Evolutionary conservation across 1,140 invertebrate species (phyloP).

Genomic region (Drosophila azteca): DNA sequence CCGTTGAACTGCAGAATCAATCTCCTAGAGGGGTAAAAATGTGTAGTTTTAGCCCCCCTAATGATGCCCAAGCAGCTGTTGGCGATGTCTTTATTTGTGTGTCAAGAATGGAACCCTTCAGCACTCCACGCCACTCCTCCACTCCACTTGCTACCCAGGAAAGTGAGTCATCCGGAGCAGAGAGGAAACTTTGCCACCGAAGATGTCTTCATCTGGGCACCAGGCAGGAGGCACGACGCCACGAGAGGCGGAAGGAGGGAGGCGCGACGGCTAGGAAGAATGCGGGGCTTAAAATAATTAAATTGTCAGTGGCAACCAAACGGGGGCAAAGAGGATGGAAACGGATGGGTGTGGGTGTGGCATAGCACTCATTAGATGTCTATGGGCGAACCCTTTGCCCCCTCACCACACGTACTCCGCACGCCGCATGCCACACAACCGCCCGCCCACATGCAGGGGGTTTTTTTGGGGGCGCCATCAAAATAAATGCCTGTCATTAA

Average conservation of each 20-base stretch:
- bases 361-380: conserved; percentile 55
- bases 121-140: background rate
- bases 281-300: conserved; percentile 72
- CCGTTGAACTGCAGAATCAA: too few relatives aligned
- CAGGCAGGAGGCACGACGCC: too few relatives aligned
- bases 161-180: too few relatives aligned
- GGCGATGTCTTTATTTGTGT: too few relatives aligned
- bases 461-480: conserved; percentile 51
- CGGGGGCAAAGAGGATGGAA: background rate
- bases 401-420: background rate
- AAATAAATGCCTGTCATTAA: conserved; percentile 83
- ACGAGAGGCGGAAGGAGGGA: too few relatives aligned
- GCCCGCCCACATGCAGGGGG: conserved; percentile 25
- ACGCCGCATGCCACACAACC: background rate
- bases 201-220: conserved; percentile 34
- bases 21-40: too few relatives aligned
- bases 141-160: too few relatives aligned
- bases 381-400: conserved; percentile 65
- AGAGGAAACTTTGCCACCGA: conserved; percentile 27
- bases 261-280: conserved; percentile 25
- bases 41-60: too few relatives aligned
- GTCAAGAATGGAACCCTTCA: background rate
- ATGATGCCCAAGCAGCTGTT: too few relatives aligned
- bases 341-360: background rate
- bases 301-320: conserved; percentile 77